These are phyloP conservation scores for Anseranas semipalmata DNA, from an alignment of 2,113 vertebrate genomes.

Conservation along the genomic window DNA sequence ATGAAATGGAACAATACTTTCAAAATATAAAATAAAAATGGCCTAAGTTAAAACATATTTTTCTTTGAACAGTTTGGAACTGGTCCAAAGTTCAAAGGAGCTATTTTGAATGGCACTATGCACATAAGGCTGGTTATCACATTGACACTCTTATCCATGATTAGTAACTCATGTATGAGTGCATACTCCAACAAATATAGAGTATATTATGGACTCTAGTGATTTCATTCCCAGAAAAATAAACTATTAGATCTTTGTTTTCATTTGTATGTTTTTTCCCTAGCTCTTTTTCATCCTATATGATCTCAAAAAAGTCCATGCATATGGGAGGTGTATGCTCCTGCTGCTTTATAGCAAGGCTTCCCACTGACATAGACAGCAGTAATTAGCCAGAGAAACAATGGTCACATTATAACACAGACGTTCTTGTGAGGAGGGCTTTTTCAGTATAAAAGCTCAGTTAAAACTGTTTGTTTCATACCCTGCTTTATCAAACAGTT, in stretches of 20 bases:
- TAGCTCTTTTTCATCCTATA: neutral
- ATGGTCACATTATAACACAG: conserved; percentile 35
- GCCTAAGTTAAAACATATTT: conserved; percentile 6
- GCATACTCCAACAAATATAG: neutral
- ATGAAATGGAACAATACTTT: neutral
- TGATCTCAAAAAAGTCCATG: neutral
- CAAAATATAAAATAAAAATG: neutral
- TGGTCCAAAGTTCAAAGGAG: neutral
- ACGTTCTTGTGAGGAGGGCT: neutral
- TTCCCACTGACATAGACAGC: conserved; percentile 9
- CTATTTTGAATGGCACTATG: conserved; percentile 14
- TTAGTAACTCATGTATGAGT: neutral
- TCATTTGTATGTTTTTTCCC: neutral
- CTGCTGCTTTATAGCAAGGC: conserved; percentile 49
- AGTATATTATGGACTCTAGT: neutral
- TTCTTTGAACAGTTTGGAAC: neutral
- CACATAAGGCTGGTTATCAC: conserved; percentile 23
- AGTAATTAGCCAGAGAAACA: conserved; percentile 59
- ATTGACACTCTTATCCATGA: neutral
- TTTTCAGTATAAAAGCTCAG: neutral
- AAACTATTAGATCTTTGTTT: conserved; percentile 36
- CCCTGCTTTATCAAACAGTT: neutral
- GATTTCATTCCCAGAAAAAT: conserved; percentile 44
- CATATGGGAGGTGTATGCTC: neutral
- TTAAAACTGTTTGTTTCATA: neutral